Conservation (phyloP, 2,888 invertebrate species). For the Kryphioiulus occultus region DNA sequence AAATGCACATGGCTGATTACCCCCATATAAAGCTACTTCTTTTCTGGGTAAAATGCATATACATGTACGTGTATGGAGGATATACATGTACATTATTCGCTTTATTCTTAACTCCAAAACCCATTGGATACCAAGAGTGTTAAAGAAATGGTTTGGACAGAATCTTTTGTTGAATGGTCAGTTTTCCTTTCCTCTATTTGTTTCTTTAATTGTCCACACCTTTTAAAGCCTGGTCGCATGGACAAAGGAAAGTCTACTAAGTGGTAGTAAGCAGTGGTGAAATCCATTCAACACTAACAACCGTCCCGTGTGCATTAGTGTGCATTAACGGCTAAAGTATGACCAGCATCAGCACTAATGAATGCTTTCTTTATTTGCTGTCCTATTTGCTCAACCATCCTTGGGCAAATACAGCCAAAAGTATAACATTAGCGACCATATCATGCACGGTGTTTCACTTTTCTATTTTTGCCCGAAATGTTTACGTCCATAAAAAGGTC, state of each 20-base stretch:
- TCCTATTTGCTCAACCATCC: slow-evolving; percentile 21
- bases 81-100: too few relatives aligned
- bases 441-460: background rate
- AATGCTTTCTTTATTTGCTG: background rate
- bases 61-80: too few relatives aligned
- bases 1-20: too few relatives aligned
- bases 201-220: slow-evolving; percentile 18
- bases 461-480: background rate
- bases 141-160: background rate
- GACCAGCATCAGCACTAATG: slow-evolving; percentile 11
- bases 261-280: slow-evolving; percentile 14
- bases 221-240: background rate
- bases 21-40: too few relatives aligned
- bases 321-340: slow-evolving; percentile 27
- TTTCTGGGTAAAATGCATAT: background rate
- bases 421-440: background rate
- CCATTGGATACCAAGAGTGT: background rate
- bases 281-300: slow-evolving; percentile 20
- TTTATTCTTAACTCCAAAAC: background rate
- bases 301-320: slow-evolving; percentile 40
- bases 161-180: background rate
- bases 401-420: background rate
- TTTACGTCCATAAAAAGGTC: background rate
- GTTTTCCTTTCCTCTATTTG: background rate
- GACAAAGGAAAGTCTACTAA: background rate